Base-by-base conservation (phyloP, 1,140 invertebrate species). In the Cepaea nemoralis region DNA sequence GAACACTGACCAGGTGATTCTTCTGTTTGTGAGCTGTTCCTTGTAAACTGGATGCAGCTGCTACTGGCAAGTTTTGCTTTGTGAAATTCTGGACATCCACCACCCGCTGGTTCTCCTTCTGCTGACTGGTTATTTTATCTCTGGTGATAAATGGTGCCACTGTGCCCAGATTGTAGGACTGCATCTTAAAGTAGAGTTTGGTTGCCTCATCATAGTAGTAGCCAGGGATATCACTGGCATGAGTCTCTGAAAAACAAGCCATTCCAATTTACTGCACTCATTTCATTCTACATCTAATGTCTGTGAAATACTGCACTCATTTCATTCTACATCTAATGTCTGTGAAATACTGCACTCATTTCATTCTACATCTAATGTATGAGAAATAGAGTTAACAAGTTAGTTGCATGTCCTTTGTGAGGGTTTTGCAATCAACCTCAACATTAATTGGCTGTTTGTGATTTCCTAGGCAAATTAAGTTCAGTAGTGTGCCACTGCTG, bases 181-280 rank as follows among this genome's bases (percentile, higher is more conserved):
- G 77, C 35, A 89, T 89, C 66, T 84, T 84, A 77, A 87, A 89
- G 83, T 89, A 88, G 63, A 81, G 85, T 69, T 86, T 87, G 70
- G 86, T 84, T 82, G 85, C 84, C 42, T 35, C 71, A 55, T 89
- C 88, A 84, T 88, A 89, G 78, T 89, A 87, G 73, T 87, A 89
- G 22, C 88, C 88, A 84, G 88, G 87, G 74, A 89, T 83, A 55
- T 88, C 78, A 19, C 50, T 88, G 67, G 3, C 50, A 14, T 55
- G 8, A 24, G 50, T 22, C 16, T 55, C 50, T 55, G 50, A 55
- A 55, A 55, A 55, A 55, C 8, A 55, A 55, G 19, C 19, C n/a
- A n/a, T n/a, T n/a, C n/a, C n/a, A n/a, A n/a, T n/a, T n/a, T n/a
- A n/a, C n/a, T n/a, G n/a, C n/a, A n/a, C n/a, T n/a, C n/a, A n/a